These are phyloP conservation scores for Polypedilum pembai DNA, from an alignment of 1,140 invertebrate genomes.

Conservation along the genomic window DNA sequence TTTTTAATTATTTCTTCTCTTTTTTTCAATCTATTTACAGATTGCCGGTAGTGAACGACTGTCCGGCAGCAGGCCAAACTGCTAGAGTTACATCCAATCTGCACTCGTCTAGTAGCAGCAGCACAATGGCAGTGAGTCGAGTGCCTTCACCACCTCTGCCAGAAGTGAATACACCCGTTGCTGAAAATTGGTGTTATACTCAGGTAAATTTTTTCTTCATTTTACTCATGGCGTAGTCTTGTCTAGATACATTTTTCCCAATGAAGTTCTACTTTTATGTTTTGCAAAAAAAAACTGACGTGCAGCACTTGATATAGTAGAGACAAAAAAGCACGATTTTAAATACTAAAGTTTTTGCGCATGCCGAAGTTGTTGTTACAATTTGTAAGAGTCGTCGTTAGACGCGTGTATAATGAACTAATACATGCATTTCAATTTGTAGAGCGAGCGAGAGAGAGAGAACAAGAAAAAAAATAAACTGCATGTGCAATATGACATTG, in stretches of 20 bases:
- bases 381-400: background rate
- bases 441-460: background rate
- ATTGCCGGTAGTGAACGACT: slow-evolving; percentile 77
- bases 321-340: background rate
- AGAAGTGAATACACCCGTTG: slow-evolving; percentile 86
- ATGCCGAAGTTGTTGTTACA: background rate
- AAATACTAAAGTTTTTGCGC: background rate
- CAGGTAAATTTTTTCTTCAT: slow-evolving; percentile 58
- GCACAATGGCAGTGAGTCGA: slow-evolving; percentile 82
- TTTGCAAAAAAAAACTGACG: background rate
- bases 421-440: background rate
- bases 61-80: slow-evolving; percentile 69
- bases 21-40: slow-evolving; percentile 47
- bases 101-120: slow-evolving; percentile 53
- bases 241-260: background rate
- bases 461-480: background rate
- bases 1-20: slow-evolving; percentile 28
- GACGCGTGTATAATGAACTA: slow-evolving; percentile 1
- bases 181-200: slow-evolving; percentile 94
- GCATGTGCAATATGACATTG: slow-evolving; percentile 16
- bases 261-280: background rate
- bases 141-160: slow-evolving; percentile 82
- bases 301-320: background rate
- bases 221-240: background rate
- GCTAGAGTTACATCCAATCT: slow-evolving; percentile 72